Conservation (phyloP, 2,888 invertebrate genomes). For the Nomada ferruginata region DNA sequence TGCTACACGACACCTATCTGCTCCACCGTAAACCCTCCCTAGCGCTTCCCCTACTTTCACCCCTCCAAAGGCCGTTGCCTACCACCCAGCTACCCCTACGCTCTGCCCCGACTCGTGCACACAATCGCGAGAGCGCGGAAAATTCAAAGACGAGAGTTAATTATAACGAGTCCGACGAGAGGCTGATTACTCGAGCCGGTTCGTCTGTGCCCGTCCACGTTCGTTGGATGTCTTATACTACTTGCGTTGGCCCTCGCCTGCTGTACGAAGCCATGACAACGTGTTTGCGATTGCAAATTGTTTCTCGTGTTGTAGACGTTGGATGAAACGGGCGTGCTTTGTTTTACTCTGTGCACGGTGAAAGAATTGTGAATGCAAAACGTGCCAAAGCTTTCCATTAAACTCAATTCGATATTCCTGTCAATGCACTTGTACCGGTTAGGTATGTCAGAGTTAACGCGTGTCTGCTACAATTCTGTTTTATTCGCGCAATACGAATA, state of each 20-base stretch:
- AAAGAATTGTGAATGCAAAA: too few species aligned
- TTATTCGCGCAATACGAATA: constrained; percentile 8
- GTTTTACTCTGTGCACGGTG: too few species aligned
- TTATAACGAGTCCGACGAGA: constrained; percentile 43
- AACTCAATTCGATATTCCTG: too few species aligned
- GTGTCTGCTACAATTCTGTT: constrained; percentile 1
- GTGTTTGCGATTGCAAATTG: background rate
- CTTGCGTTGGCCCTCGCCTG: background rate
- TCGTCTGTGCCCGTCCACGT: background rate
- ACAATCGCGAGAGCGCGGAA: constrained; percentile 55
- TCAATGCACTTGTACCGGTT: background rate
- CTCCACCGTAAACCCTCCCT: constrained; percentile 59
- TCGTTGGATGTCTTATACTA: constrained; percentile 3
- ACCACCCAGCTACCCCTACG: constrained; percentile 18
- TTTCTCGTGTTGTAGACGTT: background rate
- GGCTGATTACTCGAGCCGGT: background rate
- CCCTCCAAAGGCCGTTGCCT: constrained; percentile 20
- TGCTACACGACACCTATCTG: constrained; percentile 54
- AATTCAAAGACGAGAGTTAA: constrained; percentile 62
- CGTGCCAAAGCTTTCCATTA: too few species aligned
- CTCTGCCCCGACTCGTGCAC: constrained; percentile 13
- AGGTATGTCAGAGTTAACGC: background rate
- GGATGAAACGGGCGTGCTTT: too few species aligned
- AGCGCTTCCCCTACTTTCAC: constrained; percentile 51
- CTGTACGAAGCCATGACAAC: background rate